These are phyloP conservation scores for Cyclopterus lumpus DNA, from an alignment of 2,797 vertebrate species.

Conservation along the genomic window DNA sequence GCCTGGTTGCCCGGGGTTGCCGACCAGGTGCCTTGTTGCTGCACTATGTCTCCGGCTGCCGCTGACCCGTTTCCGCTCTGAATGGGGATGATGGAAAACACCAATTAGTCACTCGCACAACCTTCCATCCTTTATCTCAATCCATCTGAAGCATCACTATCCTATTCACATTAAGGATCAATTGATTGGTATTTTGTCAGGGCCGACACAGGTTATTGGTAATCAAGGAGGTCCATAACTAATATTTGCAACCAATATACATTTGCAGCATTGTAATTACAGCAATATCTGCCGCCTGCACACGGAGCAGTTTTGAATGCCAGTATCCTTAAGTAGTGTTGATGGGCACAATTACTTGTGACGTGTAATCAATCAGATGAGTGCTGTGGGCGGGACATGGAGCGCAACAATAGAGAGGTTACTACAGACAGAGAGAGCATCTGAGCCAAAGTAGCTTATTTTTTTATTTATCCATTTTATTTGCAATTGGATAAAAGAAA, in stretches of 20 bases:
- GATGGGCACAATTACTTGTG: not conserved
- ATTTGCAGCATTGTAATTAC: not conserved
- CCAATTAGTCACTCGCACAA: conserved; percentile 17
- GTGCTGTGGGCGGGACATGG: not conserved
- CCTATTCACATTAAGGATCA: not conserved
- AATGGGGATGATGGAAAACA: conserved; percentile 39
- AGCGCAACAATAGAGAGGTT: not conserved
- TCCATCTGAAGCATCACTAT: conserved; percentile 23
- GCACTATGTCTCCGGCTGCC: conserved; percentile 75
- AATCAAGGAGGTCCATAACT: not conserved
- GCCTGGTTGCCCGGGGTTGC: conserved; percentile 78
- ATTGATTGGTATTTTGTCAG: not conserved
- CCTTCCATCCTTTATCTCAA: conserved; percentile 16
- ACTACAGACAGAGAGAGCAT: not conserved
- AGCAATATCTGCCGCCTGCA: not conserved
- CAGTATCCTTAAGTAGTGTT: not conserved
- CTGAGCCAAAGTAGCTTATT: not conserved
- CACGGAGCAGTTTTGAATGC: not conserved
- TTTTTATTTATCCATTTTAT: not conserved
- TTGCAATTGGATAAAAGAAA: not conserved
- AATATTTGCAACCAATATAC: not conserved
- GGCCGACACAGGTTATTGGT: not conserved
- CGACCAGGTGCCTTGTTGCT: conserved; percentile 72
- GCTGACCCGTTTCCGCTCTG: conserved; percentile 88
- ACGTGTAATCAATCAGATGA: conserved; percentile 1